Evolutionary conservation across 2,888 invertebrate genomes (phyloP), one percentile per base, ranked within the genome.

Genomic region (Pyrrhia umbra): DNA sequence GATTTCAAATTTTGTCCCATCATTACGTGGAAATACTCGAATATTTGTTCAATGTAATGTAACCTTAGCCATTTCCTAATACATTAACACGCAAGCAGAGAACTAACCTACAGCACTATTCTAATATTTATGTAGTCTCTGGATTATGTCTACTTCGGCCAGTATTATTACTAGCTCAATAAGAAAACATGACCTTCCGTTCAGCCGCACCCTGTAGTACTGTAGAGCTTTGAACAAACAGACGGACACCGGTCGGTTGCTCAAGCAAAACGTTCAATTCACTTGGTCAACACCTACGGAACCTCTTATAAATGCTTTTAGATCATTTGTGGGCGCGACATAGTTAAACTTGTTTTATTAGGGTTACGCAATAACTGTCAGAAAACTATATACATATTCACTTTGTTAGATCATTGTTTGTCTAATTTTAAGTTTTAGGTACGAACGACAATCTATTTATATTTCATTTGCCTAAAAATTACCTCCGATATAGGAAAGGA

Each of bases 231-330:
- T 2, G n/a, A 40, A 20, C 63, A 75, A 68, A 57, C 15, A 52
- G 15, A 54, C 73, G 68, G 64, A 67, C 64, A 72, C 77, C 54
- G 25, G 9, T 45, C 37, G 9, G 47, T 79, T 81, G 66, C 64
- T 39, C 55, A 67, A 74, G 39, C 56, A 27, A 63, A 62, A 42
- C 61, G 43, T 51, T 68, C 30, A 58, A 68, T 60, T 62, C 47
- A 63, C 65, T 61, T 46, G 20, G 62, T 57, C 37, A 43, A 66
- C 80, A 68, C 80, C 80, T 80, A 81, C 82, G 47, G 78, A 54
- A 66, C 63, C 47, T 27, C 62, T 77, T 71, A 81, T 80, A 50
- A 62, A 80, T 81, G 82, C 65, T 79, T 82, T 75, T 79, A 77
- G 80, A 75, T 68, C 82, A 75, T 15, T 39, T 27, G 80, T 80